A percentile compares a stretch with the other conserved stretches of the same genome.
Conservation (phyloP, 53 echinoderm and acorn worm genomes). For the Luidia sarsii region DNA sequence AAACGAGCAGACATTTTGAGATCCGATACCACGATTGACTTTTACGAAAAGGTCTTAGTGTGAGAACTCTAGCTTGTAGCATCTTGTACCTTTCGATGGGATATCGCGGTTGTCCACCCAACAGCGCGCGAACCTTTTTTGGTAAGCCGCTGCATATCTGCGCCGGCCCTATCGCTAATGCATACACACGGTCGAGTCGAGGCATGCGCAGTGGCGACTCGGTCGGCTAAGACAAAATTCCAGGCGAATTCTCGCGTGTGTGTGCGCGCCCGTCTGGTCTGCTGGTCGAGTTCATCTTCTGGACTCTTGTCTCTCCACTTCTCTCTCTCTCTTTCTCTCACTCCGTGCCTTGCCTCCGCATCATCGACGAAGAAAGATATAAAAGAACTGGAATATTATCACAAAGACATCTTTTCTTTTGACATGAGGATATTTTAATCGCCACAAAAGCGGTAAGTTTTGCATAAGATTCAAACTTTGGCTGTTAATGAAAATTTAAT, state of each 20-base stretch:
- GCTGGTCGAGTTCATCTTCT: constrained; percentile 22
- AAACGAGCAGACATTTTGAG: no score
- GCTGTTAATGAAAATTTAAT: neutral
- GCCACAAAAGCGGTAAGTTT: constrained; percentile 48
- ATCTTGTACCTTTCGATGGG: no score
- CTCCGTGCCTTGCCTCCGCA: constrained; percentile 1
- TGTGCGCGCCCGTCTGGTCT: constrained; percentile 14
- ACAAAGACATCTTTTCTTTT: neutral
- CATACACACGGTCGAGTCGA: neutral
- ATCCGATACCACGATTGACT: no score
- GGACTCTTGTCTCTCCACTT: constrained; percentile 8
- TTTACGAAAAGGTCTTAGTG: no score
- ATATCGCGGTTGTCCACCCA: constrained; percentile 13
- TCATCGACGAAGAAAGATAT: constrained; percentile 7
- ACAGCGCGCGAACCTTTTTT: constrained; percentile 49
- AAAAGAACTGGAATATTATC: constrained; percentile 4
- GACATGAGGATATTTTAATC: constrained; percentile 43
- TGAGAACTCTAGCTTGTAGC: no score
- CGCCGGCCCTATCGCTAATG: constrained; percentile 15
- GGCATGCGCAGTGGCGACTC: constrained; percentile 34
- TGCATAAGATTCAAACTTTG: neutral
- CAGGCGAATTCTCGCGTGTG: constrained; percentile 25
- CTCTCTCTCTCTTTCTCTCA: constrained; percentile 9
- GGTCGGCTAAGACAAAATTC: constrained; percentile 41
- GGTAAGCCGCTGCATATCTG: constrained; percentile 46